Percentiles rank a stretch among this genome's conserved stretches.
Evolutionary conservation across 2,888 invertebrate genomes (phyloP).

Genomic region (Heteromurus nitidus): DNA sequence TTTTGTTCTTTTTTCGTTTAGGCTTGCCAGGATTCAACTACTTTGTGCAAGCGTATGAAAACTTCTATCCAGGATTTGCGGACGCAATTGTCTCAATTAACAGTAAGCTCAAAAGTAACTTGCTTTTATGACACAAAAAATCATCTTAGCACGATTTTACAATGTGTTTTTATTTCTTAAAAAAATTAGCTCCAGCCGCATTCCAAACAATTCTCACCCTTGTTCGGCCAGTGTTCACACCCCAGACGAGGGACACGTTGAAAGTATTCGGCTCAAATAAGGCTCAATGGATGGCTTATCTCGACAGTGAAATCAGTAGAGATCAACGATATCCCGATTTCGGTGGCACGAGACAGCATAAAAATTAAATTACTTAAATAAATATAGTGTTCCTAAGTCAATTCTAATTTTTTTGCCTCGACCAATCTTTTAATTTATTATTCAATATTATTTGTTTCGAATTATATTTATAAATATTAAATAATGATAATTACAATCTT

Average conservation of each 20-base stretch:
- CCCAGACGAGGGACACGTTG: constrained; percentile 17
- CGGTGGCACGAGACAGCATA: constrained; percentile 46
- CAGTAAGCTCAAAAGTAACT: constrained; percentile 18
- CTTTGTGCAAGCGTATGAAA: constrained; percentile 58
- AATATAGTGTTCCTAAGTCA: no score
- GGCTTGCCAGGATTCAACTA: constrained; percentile 45
- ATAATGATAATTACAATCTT: no score
- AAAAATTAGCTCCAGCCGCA: constrained; percentile 36
- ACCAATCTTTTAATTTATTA: no score
- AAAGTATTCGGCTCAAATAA: constrained; percentile 44
- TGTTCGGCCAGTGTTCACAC: constrained; percentile 26
- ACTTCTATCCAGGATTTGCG: constrained; percentile 46
- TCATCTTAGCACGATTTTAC: background rate
- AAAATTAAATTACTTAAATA: no score
- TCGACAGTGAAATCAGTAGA: constrained; percentile 34
- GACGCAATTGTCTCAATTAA: constrained; percentile 47
- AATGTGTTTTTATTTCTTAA: background rate
- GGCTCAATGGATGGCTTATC: constrained; percentile 41
- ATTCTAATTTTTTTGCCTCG: no score
- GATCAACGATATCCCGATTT: constrained; percentile 49
- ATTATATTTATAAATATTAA: no score
- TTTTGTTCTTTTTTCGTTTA: background rate
- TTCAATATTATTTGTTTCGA: no score
- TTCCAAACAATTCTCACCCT: constrained; percentile 35
- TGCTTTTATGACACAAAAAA: background rate